A percentile compares a stretch with the other conserved stretches of the same genome.
Evolutionary conservation across 2,888 invertebrate species (phyloP).

Genomic region (Mesorhabditis sp.): DNA sequence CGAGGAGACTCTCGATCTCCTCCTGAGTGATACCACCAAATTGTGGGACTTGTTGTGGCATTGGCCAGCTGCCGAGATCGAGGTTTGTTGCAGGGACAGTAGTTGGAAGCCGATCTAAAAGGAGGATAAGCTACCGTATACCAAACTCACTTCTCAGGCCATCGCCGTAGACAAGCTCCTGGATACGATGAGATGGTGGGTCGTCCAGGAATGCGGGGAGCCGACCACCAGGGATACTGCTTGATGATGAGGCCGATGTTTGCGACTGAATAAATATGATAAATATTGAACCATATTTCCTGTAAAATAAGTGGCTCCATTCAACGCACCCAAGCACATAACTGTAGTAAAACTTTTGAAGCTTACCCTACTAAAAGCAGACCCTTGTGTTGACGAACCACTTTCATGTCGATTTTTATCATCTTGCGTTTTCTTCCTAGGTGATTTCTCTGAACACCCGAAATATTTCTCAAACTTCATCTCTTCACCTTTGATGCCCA

Average conservation of each 20-base stretch:
- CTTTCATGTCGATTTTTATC: not conserved
- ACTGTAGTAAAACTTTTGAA: too few species aligned
- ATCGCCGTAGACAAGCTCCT: not conserved
- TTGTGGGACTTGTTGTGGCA: not conserved
- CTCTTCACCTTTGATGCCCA: too few species aligned
- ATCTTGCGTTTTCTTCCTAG: not conserved
- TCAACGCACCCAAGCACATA: too few species aligned
- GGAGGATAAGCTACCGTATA: too few species aligned
- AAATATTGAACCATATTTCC: too few species aligned
- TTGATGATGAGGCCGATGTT: not conserved
- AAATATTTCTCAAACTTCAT: too few species aligned
- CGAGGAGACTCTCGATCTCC: not conserved
- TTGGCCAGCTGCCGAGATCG: slow-evolving; percentile 2
- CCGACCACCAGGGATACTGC: not conserved
- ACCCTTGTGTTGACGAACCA: not conserved
- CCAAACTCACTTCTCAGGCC: too few species aligned
- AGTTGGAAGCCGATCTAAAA: not conserved
- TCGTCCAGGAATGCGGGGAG: not conserved
- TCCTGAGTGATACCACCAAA: not conserved
- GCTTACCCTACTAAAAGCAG: not conserved
- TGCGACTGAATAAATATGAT: not conserved
- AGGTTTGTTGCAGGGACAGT: not conserved
- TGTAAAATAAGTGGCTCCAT: too few species aligned
- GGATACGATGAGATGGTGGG: not conserved
- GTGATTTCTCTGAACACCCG: too few species aligned